Percentiles rank a stretch among this genome's conserved stretches.
Conservation (phyloP, 2,113 vertebrate species). For the Regulus satrapa region DNA sequence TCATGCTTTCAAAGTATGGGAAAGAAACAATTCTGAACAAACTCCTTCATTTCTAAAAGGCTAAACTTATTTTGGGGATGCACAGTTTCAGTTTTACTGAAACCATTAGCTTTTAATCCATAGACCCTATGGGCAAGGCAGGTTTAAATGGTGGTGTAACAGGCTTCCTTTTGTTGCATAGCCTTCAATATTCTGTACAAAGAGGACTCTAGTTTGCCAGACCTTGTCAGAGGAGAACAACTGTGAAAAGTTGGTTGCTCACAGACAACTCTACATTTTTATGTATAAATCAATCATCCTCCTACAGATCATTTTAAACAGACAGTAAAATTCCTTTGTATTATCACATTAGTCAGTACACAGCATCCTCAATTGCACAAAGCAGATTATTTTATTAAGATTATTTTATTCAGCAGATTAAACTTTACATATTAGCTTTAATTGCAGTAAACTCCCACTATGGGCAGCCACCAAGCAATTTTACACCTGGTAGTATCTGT, state of each 20-base stretch:
- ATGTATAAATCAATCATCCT: background rate
- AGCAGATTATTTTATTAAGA: too few relatives aligned
- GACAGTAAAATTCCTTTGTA: background rate
- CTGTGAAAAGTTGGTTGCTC: background rate
- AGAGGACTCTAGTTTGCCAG: background rate
- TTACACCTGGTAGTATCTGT: background rate
- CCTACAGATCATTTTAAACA: background rate
- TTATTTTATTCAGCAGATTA: background rate
- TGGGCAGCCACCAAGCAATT: background rate
- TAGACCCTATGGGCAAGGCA: fast-evolving
- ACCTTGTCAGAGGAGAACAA: background rate
- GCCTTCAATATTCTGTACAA: background rate
- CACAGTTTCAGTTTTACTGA: background rate
- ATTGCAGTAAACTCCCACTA: background rate
- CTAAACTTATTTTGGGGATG: background rate
- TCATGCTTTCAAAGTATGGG: background rate
- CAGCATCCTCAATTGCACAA: background rate
- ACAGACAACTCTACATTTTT: background rate
- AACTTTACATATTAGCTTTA: background rate
- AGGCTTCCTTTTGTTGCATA: background rate
- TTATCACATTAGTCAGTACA: background rate
- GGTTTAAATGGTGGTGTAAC: background rate
- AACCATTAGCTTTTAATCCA: background rate
- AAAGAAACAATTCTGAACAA: background rate
- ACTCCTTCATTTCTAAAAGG: background rate